phyloP scores from a whole-genome alignment of 2,797 vertebrate genomes.

The Premnoplex brunnescens region DNA sequence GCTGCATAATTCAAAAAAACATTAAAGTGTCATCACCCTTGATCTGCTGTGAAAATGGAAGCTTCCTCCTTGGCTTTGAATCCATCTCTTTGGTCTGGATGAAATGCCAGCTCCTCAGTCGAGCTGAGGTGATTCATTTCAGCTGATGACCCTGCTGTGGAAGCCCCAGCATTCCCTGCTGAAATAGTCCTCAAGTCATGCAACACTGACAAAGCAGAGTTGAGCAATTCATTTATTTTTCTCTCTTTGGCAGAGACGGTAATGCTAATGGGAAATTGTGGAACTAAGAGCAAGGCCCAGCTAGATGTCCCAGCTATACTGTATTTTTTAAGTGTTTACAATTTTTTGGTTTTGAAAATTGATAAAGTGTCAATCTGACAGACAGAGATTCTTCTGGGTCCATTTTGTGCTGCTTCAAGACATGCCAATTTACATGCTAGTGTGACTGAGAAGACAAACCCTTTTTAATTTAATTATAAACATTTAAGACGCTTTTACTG shows the following conservation, averaged over 20 bases:
- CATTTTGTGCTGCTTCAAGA: not conserved
- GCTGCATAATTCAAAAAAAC: not conserved
- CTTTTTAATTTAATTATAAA: not conserved
- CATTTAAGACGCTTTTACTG: not conserved
- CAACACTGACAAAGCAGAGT: not conserved
- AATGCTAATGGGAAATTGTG: not conserved
- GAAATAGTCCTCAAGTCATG: not conserved
- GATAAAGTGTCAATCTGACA: not conserved
- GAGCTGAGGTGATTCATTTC: not conserved
- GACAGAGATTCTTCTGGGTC: not conserved
- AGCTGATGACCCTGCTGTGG: not conserved
- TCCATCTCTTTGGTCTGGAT: not conserved
- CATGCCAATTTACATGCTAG: not conserved
- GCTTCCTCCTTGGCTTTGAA: not conserved
- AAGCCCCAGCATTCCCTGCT: not conserved
- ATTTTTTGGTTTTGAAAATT: not conserved
- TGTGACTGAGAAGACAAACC: not conserved
- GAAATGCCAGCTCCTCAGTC: not conserved
- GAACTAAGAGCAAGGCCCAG: not conserved
- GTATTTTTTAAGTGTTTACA: not conserved
- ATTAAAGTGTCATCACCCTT: not conserved
- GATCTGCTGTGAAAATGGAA: slow-evolving; percentile 2
- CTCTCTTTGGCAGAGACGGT: not conserved
- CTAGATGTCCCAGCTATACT: not conserved
- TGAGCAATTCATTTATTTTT: not conserved